phyloP scores from a whole-genome alignment of 2,888 invertebrate genomes.

The Epirrhoe tristata region DNA sequence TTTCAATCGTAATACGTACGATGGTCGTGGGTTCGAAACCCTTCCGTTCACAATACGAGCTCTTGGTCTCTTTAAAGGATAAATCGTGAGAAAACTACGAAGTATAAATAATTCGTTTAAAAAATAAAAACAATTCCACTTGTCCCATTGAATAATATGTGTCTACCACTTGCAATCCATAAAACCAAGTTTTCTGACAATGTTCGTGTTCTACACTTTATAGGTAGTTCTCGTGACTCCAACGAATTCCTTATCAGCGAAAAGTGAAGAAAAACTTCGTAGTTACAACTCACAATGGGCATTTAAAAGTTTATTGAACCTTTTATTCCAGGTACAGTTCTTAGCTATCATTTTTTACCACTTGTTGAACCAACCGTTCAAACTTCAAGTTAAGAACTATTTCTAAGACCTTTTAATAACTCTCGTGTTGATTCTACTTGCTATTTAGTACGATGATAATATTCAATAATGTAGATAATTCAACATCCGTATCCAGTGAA shows the following conservation, averaged over 20 bases:
- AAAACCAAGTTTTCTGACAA: constrained; percentile 10
- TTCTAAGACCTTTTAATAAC: neutral
- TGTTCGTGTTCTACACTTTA: constrained; percentile 16
- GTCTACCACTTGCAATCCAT: neutral
- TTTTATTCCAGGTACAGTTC: constrained; percentile 27
- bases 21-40: too few relatives aligned
- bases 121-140: too few relatives aligned
- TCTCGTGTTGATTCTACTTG: neutral
- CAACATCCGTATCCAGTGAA: too few relatives aligned
- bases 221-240: constrained; percentile 22
- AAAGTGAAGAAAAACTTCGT: constrained; percentile 25
- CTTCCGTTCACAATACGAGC: too few relatives aligned
- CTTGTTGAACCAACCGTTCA: constrained; percentile 28
- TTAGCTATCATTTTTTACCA: constrained; percentile 25
- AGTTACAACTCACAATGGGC: constrained; percentile 28
- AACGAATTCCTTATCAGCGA: constrained; percentile 18
- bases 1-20: too few relatives aligned
- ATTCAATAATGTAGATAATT: too few relatives aligned
- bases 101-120: too few relatives aligned
- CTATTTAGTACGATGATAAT: neutral
- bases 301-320: constrained; percentile 32
- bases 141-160: neutral
- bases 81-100: too few relatives aligned
- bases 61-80: too few relatives aligned
- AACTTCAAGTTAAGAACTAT: constrained; percentile 1